These are phyloP conservation scores for Anabas testudineus DNA, from an alignment of 2,797 vertebrate species.

Conservation along the genomic window DNA sequence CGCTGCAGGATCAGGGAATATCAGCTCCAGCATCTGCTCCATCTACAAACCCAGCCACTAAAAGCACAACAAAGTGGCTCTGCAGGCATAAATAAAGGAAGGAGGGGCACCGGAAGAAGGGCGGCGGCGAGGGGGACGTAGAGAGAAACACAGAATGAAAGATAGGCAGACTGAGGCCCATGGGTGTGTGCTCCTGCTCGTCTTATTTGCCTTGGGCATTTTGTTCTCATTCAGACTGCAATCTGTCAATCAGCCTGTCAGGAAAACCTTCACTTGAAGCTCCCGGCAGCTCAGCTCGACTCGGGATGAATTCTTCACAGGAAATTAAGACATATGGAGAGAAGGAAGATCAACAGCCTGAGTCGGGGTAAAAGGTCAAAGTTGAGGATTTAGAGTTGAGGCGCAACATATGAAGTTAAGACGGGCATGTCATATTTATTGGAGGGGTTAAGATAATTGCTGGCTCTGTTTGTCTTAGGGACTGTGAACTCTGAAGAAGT, in stretches of 20 bases:
- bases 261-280: conserved; percentile 32
- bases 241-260: conserved; percentile 63
- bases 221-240: conserved; percentile 44
- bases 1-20: conserved; percentile 80
- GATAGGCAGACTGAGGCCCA: conserved; percentile 38
- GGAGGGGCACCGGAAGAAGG: conserved; percentile 68
- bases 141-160: conserved; percentile 49
- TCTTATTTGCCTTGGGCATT: conserved; percentile 63
- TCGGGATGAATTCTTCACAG: conserved; percentile 43
- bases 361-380: conserved; percentile 60
- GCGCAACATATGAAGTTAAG: conserved; percentile 61
- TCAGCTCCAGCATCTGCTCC: conserved; percentile 80
- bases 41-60: conserved; percentile 81
- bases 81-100: conserved; percentile 78
- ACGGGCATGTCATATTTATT: conserved; percentile 70
- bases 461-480: conserved; percentile 47
- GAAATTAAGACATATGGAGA: conserved; percentile 69
- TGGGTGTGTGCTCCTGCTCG: conserved; percentile 54
- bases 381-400: conserved; percentile 57
- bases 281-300: conserved; percentile 34
- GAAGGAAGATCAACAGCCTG: conserved; percentile 42
- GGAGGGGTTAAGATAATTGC: conserved; percentile 60
- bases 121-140: background rate
- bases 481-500: conserved; percentile 40
- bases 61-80: conserved; percentile 82